Evolutionary conservation across 2,797 vertebrate species (phyloP), one percentile per base, ranked within the genome.

Genomic region (Gallinago solitaria): DNA sequence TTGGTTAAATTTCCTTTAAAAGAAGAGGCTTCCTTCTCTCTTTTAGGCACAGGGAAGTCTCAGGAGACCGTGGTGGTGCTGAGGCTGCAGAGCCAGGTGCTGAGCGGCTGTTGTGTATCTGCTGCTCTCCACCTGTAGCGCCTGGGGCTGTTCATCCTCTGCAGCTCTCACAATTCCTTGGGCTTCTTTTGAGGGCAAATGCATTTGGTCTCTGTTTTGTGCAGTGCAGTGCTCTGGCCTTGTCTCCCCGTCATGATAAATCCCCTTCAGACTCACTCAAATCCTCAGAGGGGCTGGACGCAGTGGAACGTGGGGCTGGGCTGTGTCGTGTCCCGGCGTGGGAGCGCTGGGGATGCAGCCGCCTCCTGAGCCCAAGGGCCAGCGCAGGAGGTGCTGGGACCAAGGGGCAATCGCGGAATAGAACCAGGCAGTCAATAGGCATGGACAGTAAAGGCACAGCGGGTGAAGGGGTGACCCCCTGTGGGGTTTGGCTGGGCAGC

Each of bases 91-190:
- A 87, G 67, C 45, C 77, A 87, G 85, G 77, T 74, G 43, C 86
- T 89, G 69, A 80, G 90, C 43, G 45, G 56, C 80, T 79, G 83
- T 48, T 91, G 71, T 70, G 63, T 82, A 25, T 69, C 51, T 67
- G 87, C 90, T 82, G 60, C 81, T 94, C 91, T 84, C 77, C 82
- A 90, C 80, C 23, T 93, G 91, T 91, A 50, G 74, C 64, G 95
- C 96, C 96, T 94, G 70, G 28, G 96, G 95, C 94, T 94, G 68
- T 60, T 95, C 89, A 56, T 93, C 94, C 90, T 67, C 79, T 89
- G 91, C 91, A 93, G 50, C 83, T 64, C 50, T 93, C 90, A 60
- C 87, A 30, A 39, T 89, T 95, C 92, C 77, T 91, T 51, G 56
- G 50, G 83, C 71, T 87, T 57, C 83, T 94, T 95, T 82, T 87